These are phyloP conservation scores for Pelmatolapia mariae DNA, from an alignment of 2,113 vertebrate genomes.

Conservation along the genomic window DNA sequence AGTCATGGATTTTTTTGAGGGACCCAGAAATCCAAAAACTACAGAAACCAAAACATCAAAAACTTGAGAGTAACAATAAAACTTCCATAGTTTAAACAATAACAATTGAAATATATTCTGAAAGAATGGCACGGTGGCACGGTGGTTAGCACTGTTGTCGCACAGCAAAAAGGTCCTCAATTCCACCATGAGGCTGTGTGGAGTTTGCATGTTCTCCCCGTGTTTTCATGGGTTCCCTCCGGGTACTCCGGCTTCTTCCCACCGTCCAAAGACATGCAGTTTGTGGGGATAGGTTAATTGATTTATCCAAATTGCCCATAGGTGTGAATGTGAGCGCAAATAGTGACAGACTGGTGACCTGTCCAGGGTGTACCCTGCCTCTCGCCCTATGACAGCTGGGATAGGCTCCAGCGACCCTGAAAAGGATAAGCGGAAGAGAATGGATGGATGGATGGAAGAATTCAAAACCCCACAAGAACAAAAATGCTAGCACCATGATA, in stretches of 20 bases:
- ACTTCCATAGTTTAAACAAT: neutral
- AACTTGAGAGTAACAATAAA: neutral
- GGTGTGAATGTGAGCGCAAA: neutral
- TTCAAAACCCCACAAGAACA: neutral
- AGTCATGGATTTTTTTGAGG: neutral
- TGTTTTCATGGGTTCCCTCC: rapidly evolving
- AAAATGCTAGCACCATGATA: neutral
- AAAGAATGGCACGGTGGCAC: neutral
- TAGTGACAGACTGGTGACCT: neutral
- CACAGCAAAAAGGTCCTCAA: neutral
- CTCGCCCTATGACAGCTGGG: neutral
- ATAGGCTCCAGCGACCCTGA: neutral
- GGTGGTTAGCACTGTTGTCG: neutral
- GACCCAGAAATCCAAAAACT: neutral
- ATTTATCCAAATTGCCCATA: neutral
- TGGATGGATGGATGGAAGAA: neutral
- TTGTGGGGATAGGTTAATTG: neutral
- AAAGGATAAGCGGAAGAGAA: rapidly evolving
- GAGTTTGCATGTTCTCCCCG: neutral
- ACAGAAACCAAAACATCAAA: neutral
- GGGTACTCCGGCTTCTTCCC: rapidly evolving
- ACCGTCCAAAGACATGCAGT: rapidly evolving
- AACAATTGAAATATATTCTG: neutral
- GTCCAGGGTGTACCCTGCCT: neutral
- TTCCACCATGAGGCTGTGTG: neutral